Conservation (phyloP, 2,888 invertebrate species). For the Isoperla grammatica region DNA sequence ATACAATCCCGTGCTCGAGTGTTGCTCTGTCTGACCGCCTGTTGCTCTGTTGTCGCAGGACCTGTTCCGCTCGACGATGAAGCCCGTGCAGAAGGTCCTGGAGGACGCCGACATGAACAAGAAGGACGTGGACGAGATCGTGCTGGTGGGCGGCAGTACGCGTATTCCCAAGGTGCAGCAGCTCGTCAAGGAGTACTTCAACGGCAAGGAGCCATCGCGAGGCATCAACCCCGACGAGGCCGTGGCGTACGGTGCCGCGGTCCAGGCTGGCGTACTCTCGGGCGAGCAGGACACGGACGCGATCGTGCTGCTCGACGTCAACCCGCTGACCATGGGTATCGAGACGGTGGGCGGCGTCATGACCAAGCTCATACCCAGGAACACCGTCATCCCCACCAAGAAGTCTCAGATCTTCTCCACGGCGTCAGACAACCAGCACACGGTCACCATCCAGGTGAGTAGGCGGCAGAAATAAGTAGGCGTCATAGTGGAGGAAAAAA, state of each 20-base stretch:
- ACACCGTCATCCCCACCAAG: constrained; percentile 99
- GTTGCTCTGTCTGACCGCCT: no score
- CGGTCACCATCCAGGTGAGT: constrained; percentile 85
- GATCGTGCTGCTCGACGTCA: constrained; percentile 94
- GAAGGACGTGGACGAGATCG: constrained; percentile 97
- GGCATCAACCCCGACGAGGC: constrained; percentile 99
- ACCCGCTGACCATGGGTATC: constrained; percentile 98
- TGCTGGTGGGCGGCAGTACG: constrained; percentile 97
- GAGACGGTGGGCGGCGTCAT: constrained; percentile 99
- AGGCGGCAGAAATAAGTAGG: no score
- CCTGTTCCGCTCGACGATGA: constrained; percentile 83
- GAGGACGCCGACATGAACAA: constrained; percentile 99
- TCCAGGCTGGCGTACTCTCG: constrained; percentile 96
- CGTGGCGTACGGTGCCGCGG: constrained; percentile 97
- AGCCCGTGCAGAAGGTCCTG: constrained; percentile 91
- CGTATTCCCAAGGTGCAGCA: constrained; percentile 98
- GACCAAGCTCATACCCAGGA: constrained; percentile 96
- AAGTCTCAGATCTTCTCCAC: constrained; percentile 99
- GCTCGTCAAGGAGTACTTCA: constrained; percentile 89
- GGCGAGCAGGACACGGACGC: constrained; percentile 97
- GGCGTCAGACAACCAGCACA: constrained; percentile 97
- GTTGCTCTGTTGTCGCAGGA: no score
- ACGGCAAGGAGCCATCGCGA: constrained; percentile 95
- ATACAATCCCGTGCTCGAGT: not conserved
- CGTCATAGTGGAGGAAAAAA: no score